phyloP scores from a whole-genome alignment of 1,140 invertebrate genomes.

The Laupala kohalensis region DNA sequence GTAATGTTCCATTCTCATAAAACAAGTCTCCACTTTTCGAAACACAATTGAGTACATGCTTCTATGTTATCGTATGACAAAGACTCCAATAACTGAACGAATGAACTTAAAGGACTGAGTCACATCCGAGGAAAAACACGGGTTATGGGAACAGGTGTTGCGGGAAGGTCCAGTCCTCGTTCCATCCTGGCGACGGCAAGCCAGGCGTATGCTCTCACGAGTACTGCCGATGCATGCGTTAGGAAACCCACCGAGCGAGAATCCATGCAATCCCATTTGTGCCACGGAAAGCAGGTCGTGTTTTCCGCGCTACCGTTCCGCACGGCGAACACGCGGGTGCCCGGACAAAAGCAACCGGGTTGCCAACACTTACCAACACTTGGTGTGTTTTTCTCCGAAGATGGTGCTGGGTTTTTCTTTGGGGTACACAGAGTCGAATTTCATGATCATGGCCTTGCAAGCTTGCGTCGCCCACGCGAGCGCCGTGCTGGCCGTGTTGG shows the following conservation, averaged over 20 bases:
- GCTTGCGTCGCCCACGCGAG: not conserved
- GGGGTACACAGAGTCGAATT: conserved; percentile 1
- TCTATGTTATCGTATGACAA: too few species aligned
- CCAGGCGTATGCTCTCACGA: not conserved
- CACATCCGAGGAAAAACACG: too few species aligned
- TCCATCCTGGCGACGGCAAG: not conserved
- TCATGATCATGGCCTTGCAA: not conserved
- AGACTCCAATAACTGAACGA: too few species aligned
- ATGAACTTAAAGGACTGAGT: too few species aligned
- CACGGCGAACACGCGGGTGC: too few species aligned
- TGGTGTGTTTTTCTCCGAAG: not conserved
- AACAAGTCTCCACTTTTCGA: too few species aligned
- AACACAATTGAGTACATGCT: too few species aligned
- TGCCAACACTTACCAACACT: conserved; percentile 1
- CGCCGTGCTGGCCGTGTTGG: too few species aligned
- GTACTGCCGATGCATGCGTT: not conserved
- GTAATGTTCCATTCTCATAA: too few species aligned
- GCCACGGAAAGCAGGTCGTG: not conserved
- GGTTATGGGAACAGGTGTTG: too few species aligned
- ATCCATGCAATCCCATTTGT: not conserved
- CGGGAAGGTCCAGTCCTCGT: too few species aligned
- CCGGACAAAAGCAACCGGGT: not conserved
- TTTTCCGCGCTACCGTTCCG: not conserved
- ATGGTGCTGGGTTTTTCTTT: not conserved
- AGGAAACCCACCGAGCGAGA: not conserved